phyloP scores from a whole-genome alignment of 2,888 invertebrate genomes.

The Zonitis immaculata region DNA sequence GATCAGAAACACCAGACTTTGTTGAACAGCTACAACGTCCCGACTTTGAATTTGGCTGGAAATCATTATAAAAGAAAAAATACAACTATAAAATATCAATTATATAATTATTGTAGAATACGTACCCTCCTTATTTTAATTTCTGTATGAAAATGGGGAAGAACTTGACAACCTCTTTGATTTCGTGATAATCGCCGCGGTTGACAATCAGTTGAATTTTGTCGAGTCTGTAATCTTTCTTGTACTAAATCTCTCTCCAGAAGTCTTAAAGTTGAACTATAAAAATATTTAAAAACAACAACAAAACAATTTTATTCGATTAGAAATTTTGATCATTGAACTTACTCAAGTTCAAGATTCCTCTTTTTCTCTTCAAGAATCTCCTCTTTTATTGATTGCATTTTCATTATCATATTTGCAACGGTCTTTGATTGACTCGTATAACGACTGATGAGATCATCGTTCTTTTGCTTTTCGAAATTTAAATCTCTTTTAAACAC shows the following conservation, averaged over 20 bases:
- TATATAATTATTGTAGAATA: too few species aligned
- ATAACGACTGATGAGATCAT: conserved; percentile 7
- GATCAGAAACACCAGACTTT: neutral
- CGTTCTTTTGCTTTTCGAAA: conserved; percentile 10
- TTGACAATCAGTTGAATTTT: neutral
- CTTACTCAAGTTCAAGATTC: conserved; percentile 11
- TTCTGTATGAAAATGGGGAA: neutral
- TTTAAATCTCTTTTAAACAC: conserved; percentile 10
- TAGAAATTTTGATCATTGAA: too few species aligned
- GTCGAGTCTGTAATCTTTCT: neutral
- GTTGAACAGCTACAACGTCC: neutral
- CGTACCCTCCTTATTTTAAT: neutral
- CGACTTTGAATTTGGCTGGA: neutral
- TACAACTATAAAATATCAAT: neutral
- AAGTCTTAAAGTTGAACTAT: neutral
- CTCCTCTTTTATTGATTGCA: conserved; percentile 8
- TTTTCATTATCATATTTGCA: conserved; percentile 12
- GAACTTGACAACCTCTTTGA: neutral
- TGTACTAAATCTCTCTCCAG: neutral
- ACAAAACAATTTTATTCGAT: too few species aligned
- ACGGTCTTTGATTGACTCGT: conserved; percentile 15
- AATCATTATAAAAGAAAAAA: neutral
- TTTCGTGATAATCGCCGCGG: neutral
- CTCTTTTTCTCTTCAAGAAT: conserved; percentile 11
- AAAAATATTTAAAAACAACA: neutral